phyloP scores from a whole-genome alignment of 2,113 vertebrate genomes.

The Agapornis roseicollis region DNA sequence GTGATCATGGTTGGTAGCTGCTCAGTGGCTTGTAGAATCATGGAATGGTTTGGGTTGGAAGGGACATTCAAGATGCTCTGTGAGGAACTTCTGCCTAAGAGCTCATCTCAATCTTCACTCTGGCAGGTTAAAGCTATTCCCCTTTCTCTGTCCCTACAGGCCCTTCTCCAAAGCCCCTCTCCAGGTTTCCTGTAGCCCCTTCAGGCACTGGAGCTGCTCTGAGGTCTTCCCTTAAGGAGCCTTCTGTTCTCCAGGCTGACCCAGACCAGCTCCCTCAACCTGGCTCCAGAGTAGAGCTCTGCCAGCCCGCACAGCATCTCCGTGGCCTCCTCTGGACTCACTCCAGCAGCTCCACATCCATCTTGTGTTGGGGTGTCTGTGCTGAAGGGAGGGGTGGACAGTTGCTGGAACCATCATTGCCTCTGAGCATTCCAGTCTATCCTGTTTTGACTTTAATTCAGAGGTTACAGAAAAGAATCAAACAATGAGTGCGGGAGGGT shows the following conservation, averaged over 20 bases:
- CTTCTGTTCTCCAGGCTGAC: background rate
- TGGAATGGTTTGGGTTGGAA: background rate
- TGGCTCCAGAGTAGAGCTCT: background rate
- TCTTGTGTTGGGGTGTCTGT: background rate
- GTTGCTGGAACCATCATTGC: accelerated
- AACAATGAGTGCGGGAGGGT: background rate
- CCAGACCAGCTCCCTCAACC: background rate
- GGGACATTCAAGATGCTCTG: no score
- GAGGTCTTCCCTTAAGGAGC: no score
- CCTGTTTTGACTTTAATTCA: background rate
- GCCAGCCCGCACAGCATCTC: background rate
- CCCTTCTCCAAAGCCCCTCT: no score
- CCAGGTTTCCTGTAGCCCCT: no score
- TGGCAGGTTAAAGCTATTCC: no score
- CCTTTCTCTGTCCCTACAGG: background rate
- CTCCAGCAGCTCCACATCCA: background rate
- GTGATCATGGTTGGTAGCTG: accelerated
- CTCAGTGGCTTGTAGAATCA: background rate
- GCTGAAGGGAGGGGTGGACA: background rate
- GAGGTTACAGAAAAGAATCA: accelerated
- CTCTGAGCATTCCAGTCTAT: accelerated
- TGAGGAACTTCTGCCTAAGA: no score
- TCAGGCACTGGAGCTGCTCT: no score
- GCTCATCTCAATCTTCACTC: no score
- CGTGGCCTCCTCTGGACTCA: background rate